Evolutionary conservation across 1,140 invertebrate species (phyloP).

Genomic region (Drosophila punjabiensis): DNA sequence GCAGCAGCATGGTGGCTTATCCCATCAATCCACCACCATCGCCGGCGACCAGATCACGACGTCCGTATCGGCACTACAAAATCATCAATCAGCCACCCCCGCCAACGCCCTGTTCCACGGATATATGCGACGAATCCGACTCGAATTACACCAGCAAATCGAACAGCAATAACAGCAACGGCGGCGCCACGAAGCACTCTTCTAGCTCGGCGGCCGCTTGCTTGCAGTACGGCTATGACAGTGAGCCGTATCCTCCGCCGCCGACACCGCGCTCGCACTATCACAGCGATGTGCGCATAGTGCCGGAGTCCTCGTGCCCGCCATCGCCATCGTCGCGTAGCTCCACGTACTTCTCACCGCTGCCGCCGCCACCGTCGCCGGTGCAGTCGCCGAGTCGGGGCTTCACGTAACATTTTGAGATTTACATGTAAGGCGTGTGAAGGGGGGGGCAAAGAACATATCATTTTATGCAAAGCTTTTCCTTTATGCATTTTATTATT

Average conservation of each 20-base stretch:
- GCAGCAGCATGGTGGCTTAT: slow-evolving; percentile 86
- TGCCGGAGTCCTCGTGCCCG: slow-evolving; percentile 88
- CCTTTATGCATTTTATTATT: slow-evolving; percentile 4
- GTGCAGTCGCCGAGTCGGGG: slow-evolving; percentile 87
- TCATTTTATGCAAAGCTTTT: slow-evolving; percentile 11
- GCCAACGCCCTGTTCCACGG: slow-evolving; percentile 97
- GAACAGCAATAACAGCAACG: slow-evolving; percentile 83
- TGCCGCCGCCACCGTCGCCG: slow-evolving; percentile 90
- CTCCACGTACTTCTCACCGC: slow-evolving; percentile 90
- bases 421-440: slow-evolving; percentile 67
- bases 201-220: slow-evolving; percentile 77
- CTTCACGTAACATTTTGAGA: slow-evolving; percentile 85
- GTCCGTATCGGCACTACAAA: slow-evolving; percentile 92
- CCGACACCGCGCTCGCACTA: slow-evolving; percentile 93
- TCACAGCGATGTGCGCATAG: slow-evolving; percentile 88
- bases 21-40: slow-evolving; percentile 93
- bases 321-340: slow-evolving; percentile 92
- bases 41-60: slow-evolving; percentile 92
- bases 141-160: slow-evolving; percentile 87
- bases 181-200: slow-evolving; percentile 70
- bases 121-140: slow-evolving; percentile 96
- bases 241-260: slow-evolving; percentile 92
- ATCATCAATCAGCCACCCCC: slow-evolving; percentile 94
- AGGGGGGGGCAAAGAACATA: slow-evolving; percentile 2
- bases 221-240: slow-evolving; percentile 87